Conservation (phyloP, 1,140 invertebrate species). For the Hylaeus volcanicus region DNA sequence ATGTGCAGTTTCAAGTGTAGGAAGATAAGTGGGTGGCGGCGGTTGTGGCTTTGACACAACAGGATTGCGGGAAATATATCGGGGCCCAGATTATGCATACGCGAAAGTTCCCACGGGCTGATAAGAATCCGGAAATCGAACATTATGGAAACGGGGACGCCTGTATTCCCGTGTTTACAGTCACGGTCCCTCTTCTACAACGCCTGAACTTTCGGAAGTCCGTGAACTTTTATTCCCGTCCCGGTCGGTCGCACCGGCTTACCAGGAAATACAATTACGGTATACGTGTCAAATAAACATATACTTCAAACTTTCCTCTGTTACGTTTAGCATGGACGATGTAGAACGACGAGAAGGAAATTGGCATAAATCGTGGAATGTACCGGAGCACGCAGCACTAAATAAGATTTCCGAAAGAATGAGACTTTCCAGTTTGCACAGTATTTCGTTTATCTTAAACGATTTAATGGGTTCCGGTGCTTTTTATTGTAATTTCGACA, state of each 20-base stretch:
- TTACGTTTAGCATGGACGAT: background rate
- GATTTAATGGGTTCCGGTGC: too few species aligned
- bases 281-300: conserved; percentile 9
- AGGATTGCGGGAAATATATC: conserved; percentile 30
- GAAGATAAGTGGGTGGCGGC: background rate
- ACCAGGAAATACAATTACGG: background rate
- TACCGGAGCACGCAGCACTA: too few species aligned
- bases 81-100: background rate
- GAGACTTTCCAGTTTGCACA: too few species aligned
- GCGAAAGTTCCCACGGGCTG: background rate
- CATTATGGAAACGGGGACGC: conserved; percentile 16
- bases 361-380: too few species aligned
- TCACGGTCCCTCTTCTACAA: background rate
- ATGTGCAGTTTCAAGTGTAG: background rate
- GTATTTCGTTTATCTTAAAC: too few species aligned
- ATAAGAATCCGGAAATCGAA: conserved; percentile 39
- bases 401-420: too few species aligned
- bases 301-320: background rate
- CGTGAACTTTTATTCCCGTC: conserved; percentile 16
- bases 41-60: conserved; percentile 9
- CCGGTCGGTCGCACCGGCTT: background rate
- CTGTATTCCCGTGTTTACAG: conserved; percentile 26
- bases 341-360: background rate
- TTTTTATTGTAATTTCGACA: too few species aligned
- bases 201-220: conserved; percentile 35